phyloP scores from a whole-genome alignment of 2,113 vertebrate genomes.

The Microcebus ravelobensis region DNA sequence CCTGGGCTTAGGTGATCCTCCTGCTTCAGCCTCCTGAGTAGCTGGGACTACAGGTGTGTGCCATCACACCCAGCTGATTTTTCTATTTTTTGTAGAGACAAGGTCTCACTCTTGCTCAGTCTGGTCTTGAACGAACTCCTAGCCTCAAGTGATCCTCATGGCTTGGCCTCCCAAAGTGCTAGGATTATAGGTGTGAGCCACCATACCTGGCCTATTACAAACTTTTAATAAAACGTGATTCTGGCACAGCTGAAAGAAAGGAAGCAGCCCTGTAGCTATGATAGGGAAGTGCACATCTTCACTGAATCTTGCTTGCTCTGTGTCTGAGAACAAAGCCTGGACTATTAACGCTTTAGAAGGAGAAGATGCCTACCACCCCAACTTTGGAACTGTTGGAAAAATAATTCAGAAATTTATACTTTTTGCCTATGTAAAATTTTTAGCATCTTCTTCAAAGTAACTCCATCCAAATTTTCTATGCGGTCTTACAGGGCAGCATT shows the following conservation, averaged over 20 bases:
- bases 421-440: slow-evolving; percentile 64
- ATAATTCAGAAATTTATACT: slow-evolving; percentile 43
- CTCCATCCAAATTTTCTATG: slow-evolving; percentile 45
- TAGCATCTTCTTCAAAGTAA: slow-evolving; percentile 49
- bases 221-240: slow-evolving; percentile 66
- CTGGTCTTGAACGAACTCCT: no score
- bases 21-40: no score
- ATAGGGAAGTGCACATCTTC: not conserved
- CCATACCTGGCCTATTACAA: not conserved
- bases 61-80: no score
- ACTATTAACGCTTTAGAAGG: not conserved
- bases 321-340: not conserved
- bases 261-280: not conserved
- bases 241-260: slow-evolving; percentile 48
- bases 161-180: no score
- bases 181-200: no score
- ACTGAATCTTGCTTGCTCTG: not conserved
- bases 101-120: no score
- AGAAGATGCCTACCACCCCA: not conserved
- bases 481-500: not conserved
- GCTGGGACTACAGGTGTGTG: no score
- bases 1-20: no score
- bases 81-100: no score
- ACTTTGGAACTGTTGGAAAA: slow-evolving; percentile 38
- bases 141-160: no score